These are phyloP conservation scores for Reinhardtius hippoglossoides DNA, from an alignment of 2,113 vertebrate species.

Conservation along the genomic window DNA sequence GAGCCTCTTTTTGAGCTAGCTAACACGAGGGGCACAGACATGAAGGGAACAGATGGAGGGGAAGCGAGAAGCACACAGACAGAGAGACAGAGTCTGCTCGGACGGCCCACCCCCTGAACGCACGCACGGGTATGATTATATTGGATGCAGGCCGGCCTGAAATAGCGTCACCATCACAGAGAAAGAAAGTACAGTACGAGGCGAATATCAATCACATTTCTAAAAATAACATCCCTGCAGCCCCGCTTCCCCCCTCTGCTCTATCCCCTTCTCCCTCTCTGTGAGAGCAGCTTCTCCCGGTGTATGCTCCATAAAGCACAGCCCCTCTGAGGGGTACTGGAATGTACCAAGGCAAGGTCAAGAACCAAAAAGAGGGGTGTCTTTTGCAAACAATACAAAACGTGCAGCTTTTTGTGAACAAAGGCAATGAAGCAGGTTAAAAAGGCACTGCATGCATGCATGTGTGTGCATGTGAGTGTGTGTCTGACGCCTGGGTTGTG, in stretches of 20 bases:
- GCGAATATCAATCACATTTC: constrained; percentile 76
- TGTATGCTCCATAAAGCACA: constrained; percentile 79
- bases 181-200: constrained; percentile 64
- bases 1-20: constrained; percentile 53
- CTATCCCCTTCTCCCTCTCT: constrained; percentile 64
- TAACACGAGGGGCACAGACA: constrained; percentile 49
- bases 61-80: constrained; percentile 32
- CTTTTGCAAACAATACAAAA: constrained; percentile 58
- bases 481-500: constrained; percentile 40
- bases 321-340: constrained; percentile 73
- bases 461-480: neutral
- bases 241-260: constrained; percentile 49
- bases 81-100: constrained; percentile 18
- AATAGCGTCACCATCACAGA: constrained; percentile 44
- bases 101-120: constrained; percentile 11
- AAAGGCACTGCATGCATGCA: constrained; percentile 17
- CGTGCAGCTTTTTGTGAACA: constrained; percentile 45
- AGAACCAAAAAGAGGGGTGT: constrained; percentile 66
- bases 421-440: constrained; percentile 55
- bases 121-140: constrained; percentile 39
- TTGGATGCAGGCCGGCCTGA: constrained; percentile 30
- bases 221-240: constrained; percentile 78
- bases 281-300: constrained; percentile 71
- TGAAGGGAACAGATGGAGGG: constrained; percentile 59
- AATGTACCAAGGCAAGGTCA: constrained; percentile 82